Evolutionary conservation across 2,888 invertebrate genomes (phyloP), one percentile per base, ranked within the genome.

Genomic region (Calephelis perditalis): DNA sequence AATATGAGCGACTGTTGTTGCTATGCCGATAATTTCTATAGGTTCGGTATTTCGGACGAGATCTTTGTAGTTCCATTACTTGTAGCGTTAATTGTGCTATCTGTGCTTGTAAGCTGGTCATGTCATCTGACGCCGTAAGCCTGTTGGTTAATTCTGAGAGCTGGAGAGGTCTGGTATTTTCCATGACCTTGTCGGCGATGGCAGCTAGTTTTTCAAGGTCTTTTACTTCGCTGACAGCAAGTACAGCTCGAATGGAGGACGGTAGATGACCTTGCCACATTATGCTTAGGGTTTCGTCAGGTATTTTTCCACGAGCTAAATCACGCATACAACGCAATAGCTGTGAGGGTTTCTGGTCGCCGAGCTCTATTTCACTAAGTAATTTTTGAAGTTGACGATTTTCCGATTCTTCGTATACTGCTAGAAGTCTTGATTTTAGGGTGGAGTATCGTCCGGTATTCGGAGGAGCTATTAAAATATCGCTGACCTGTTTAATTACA

Each of bases 231-330:
- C 49, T 62, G 2, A 64, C 57, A 7, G 63, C 60, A 5, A 68
- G 44, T 2, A 66, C 65, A 2, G 65, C 59, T 7, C 65, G 59
- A 0, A 67, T 65, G 7, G 66, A 10, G 6, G 59, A 12, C 57
- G 65, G 65, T 45, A 65, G 35, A 15, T 66, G 66, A 8, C 60
- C 46, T 36, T 60, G 58, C 66, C 70, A 68, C 59, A 70, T 15
- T 2, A 66, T 61, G 0, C 54, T 43, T 11, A 68, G 56, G 4
- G 67, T 62, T 9, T 65, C 60, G 37, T 68, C 65, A 5, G 62
- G 54, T 7, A 65, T 49, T 26, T 63, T 66, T 12, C 26, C 58
- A 7, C 36, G 9, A 4, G 55, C 55, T 10, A 37, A 12, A 12
- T 56, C 40, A 4, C 40, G 40, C 56, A 47, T 47, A 15, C 8